Base-by-base conservation (phyloP, 2,113 vertebrate species). In the Tylochromis polylepis region DNA sequence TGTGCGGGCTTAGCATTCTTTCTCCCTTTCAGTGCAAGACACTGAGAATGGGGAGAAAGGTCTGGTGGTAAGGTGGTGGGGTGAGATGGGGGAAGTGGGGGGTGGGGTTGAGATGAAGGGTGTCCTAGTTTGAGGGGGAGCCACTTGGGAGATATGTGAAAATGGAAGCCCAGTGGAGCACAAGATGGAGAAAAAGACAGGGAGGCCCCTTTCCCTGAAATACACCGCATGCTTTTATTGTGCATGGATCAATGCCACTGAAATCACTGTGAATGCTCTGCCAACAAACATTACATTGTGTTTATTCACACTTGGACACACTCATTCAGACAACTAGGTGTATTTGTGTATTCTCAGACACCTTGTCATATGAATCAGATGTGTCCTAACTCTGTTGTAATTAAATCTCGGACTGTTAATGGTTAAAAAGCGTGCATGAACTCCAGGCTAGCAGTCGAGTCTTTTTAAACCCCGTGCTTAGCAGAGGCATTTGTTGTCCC, bases 1-100 rank as follows among this genome's bases (percentile, higher is more conserved):
- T 94, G 91, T 94, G 93, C 91, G 3, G 92, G 90, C 93, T 94
- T 94, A 90, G 94, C 93, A 95, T 96, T 96, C 93, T 92, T 95
- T 94, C 85, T 53, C 88, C 84, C 91, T 94, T 93, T 95, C 86
- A 90, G 88, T 22, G 88, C 83, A 88, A 85, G 87, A 89, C 88
- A 88, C 67, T 59, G 85, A 85, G 88, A 88, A 56, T 38, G 80
- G 79, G 57, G 83, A 56, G 87, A 87, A 87, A 85, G 85, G 86
- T 90, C 88, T 55, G 22, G 85, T 36, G 62, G 85, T 77, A 84
- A 86, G 88, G 83, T 85, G 72, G 60, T 15, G 58, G 87, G 72
- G 79, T 20, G 38, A 18, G 57, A 36, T 4, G 5, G 43, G 60
- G 59, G 86, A 87, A 31, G 27, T 3, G 62, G 41, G 16, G 51